Evolutionary conservation across 2,113 vertebrate species (phyloP).

Genomic region (Meles meles): DNA sequence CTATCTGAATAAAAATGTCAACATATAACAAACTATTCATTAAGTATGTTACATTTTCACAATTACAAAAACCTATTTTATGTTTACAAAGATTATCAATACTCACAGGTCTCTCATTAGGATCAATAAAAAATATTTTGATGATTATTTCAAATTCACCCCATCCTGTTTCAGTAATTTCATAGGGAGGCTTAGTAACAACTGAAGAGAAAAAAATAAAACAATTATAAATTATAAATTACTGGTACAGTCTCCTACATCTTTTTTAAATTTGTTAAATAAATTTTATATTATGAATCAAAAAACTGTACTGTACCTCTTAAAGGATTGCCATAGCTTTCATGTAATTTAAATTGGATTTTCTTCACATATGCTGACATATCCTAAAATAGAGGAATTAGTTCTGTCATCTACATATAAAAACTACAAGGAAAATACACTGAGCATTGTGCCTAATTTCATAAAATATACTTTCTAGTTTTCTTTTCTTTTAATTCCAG

Average conservation of each 20-base stretch:
- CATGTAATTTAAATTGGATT: constrained; percentile 98
- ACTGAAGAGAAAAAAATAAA: constrained; percentile 80
- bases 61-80: background rate
- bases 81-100: constrained; percentile 32
- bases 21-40: background rate
- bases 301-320: constrained; percentile 86
- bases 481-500: background rate
- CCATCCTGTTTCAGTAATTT: constrained; percentile 99
- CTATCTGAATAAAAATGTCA: background rate
- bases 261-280: background rate
- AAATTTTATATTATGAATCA: background rate
- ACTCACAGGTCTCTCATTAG: constrained; percentile 97
- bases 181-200: constrained; percentile 98
- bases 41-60: background rate
- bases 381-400: constrained; percentile 84
- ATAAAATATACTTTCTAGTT: background rate
- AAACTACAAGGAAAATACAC: constrained; percentile 9
- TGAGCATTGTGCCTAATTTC: background rate
- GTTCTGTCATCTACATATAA: background rate
- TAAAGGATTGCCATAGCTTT: constrained; percentile 97
- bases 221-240: background rate
- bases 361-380: constrained; percentile 99
- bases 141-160: constrained; percentile 99
- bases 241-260: background rate
- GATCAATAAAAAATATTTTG: constrained; percentile 99